Conservation (phyloP, 1,140 invertebrate species). For the Habropoda laboriosa region DNA sequence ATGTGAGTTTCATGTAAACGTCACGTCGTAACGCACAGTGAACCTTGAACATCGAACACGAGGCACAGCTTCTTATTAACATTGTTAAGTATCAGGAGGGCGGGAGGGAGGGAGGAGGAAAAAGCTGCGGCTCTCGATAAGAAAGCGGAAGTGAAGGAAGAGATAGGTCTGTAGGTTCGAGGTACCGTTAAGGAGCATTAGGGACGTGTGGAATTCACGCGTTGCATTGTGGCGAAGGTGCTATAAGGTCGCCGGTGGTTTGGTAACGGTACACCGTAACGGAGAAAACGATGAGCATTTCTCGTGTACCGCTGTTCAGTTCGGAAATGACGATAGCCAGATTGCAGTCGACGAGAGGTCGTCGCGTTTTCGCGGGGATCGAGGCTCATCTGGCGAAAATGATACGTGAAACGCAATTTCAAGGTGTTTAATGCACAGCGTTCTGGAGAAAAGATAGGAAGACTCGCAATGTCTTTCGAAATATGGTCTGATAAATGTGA, state of each 20-base stretch:
- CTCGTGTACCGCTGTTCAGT: conserved; percentile 1
- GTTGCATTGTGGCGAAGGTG: conserved; percentile 50
- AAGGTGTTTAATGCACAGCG: not conserved
- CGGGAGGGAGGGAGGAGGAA: too few species aligned
- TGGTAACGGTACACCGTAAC: conserved; percentile 67
- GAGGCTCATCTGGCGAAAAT: not conserved
- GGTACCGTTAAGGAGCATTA: conserved; percentile 61
- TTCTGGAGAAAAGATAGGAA: not conserved
- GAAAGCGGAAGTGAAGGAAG: conserved; percentile 28
- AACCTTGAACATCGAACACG: not conserved
- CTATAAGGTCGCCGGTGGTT: conserved; percentile 46
- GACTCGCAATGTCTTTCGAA: too few species aligned
- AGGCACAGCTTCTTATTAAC: not conserved
- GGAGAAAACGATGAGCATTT: conserved; percentile 32
- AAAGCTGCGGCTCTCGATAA: not conserved
- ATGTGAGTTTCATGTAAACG: conserved; percentile 4
- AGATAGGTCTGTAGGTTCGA: conserved; percentile 62
- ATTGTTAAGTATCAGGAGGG: not conserved
- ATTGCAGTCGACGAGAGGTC: not conserved
- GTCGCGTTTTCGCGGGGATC: conserved; percentile 4
- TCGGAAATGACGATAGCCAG: conserved; percentile 20
- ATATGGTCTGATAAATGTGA: too few species aligned
- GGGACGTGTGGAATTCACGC: conserved; percentile 52
- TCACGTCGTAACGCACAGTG: too few species aligned
- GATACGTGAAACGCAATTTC: not conserved